Evolutionary conservation across 2,888 invertebrate genomes (phyloP), one percentile per base, ranked within the genome.

Genomic region (Euproctis similis): DNA sequence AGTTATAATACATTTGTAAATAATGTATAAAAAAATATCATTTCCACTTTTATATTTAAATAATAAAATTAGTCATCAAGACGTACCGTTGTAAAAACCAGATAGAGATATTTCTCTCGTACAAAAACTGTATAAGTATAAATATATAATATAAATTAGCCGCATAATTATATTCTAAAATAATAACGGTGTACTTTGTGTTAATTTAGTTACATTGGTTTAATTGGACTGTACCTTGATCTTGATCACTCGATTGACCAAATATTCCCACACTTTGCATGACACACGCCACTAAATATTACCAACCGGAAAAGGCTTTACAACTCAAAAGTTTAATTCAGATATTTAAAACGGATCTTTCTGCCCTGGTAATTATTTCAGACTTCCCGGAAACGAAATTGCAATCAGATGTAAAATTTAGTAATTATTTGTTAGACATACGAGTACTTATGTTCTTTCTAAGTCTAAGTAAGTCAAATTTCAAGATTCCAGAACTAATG

Each of bases 101-200:
- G 34, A 39, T 21, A n/a, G n/a, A n/a, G n/a, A n/a, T n/a, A 36
- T 39, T 6, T 31, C 30, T 27, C 28, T 39, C 30, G 19, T 29
- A 34, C 30, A 32, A 34, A 28, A 41, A 26, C 30, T 33, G 28
- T 36, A 26, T 27, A 27, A 19, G n/a, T n/a, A n/a, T n/a, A n/a
- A n/a, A n/a, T n/a, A n/a, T n/a, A n/a, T n/a, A n/a, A n/a, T n/a
- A n/a, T 21, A 19, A 19, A 36, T 29, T 34, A 38, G 31, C 39
- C 36, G 45, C 38, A 40, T 51, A 36, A 31, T 30, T n/a, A 19
- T 19, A 6, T 3, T 19, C 21, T 34, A 34, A 36, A 34, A 37
- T 33, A 41, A 31, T 59, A 62, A 63, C 67, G 65, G 65, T 41
- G 42, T 57, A 38, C 53, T 52, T 42, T 62, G 60, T 53, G 43